Percentiles rank a stretch among this genome's conserved stretches.
phyloP scores from a whole-genome alignment of 2,888 invertebrate species.

The Panzeria rudis region DNA sequence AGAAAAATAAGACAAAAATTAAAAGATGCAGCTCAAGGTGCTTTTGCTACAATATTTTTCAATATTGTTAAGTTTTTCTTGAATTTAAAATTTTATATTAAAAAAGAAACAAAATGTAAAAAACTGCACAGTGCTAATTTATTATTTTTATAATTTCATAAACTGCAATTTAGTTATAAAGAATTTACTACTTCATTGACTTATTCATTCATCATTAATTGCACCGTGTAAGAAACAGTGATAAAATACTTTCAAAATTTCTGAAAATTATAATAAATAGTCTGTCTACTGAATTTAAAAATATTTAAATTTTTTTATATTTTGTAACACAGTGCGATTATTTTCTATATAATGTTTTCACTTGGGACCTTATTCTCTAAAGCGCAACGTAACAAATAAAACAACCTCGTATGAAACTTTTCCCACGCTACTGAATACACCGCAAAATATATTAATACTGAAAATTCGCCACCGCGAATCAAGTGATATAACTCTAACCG shows the following conservation, averaged over 20 bases:
- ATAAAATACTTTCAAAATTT: neutral
- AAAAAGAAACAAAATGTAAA: neutral
- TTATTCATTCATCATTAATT: neutral
- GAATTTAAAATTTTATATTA: no score
- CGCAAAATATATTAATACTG: no score
- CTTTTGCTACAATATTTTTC: constrained; percentile 38
- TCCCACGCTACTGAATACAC: no score
- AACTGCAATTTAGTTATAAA: neutral
- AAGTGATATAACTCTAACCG: no score
- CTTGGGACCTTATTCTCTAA: no score
- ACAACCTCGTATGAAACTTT: no score
- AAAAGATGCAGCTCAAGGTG: constrained; percentile 55
- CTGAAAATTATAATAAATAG: no score
- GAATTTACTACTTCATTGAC: neutral
- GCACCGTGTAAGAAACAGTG: neutral
- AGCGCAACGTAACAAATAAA: no score
- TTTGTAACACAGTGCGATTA: neutral
- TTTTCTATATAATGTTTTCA: no score
- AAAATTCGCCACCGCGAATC: no score
- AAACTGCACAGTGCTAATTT: neutral
- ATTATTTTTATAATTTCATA: neutral
- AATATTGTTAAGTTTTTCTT: constrained; percentile 15
- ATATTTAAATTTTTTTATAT: no score
- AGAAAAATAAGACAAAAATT: neutral
- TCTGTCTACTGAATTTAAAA: no score